Evolutionary conservation across 2,797 vertebrate genomes (phyloP), one percentile per base, ranked within the genome.

Genomic region (Smutsia temminckii): DNA sequence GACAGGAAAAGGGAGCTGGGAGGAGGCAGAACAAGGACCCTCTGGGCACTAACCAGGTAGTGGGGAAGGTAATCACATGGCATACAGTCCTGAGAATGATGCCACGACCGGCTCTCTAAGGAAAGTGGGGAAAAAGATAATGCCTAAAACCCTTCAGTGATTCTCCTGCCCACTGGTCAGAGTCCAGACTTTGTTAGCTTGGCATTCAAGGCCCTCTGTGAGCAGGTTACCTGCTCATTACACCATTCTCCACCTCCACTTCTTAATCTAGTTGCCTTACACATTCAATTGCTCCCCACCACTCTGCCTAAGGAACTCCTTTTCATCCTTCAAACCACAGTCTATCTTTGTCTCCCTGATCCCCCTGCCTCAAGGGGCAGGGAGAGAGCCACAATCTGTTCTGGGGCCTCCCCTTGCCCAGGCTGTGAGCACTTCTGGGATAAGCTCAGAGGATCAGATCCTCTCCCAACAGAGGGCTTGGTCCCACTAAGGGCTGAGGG

Each of bases 261-360:
- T 77, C 40, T 18, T 55, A 51, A 17, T 64, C 69, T 18, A 34
- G 12, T n/a, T 10, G 7, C 40, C 53, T 74, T 25, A 37, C 17
- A 75, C 17, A 25, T 21, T 42, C 49, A 63, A 40, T 10, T 78
- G 63, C 46, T 94, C 74, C 42, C 91, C 46, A 20, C 46, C 51
- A 32, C 42, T 79, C 89, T 66, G 32, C 89, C 85, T 20, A 51
- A 83, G 13, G n/a, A 49, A 93, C 23, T 21, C 40, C 57, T 72
- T 10, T 23, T 55, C 59, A 63, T 23, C n/a, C 69, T 89, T 83
- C 49, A 93, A 94, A 93, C 64, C 87, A 63, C 10, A 55, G 37
- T 14, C 49, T n/a, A 14, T 40, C 12, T 18, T 75, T 11, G 17
- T 34, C 7, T 16, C 10, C 63, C 5, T 27, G 8, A 46, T 49